Evolutionary conservation across 2,888 invertebrate species (phyloP).

Genomic region (Meandrusa payeni): DNA sequence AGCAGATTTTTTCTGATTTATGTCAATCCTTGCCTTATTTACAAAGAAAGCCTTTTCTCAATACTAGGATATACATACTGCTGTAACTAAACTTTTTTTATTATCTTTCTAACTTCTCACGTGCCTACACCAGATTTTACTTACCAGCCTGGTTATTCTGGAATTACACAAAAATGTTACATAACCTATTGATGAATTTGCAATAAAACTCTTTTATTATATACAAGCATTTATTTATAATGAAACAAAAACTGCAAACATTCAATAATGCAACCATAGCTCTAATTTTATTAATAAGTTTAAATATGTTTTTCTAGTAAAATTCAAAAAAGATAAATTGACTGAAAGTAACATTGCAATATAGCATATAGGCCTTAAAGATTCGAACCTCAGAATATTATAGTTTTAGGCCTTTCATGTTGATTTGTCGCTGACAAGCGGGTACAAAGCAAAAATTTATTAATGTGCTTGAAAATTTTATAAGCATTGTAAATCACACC

Average conservation of each 20-base stretch:
- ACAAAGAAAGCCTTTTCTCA: too few species aligned
- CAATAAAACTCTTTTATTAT: conserved; percentile 42
- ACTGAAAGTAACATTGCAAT: conserved; percentile 42
- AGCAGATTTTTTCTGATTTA: too few species aligned
- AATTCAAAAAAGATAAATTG: conserved; percentile 51
- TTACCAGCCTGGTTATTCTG: too few species aligned
- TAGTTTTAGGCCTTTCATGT: conserved; percentile 44
- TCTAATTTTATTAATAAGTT: conserved; percentile 68
- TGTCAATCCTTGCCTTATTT: too few species aligned
- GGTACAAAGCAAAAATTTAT: conserved; percentile 37
- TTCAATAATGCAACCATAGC: conserved; percentile 78
- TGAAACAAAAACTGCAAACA: conserved; percentile 78
- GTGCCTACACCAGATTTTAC: too few species aligned
- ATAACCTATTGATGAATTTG: too few species aligned
- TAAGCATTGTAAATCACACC: conserved; percentile 1
- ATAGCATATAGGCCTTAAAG: conserved; percentile 46
- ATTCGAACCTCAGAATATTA: conserved; percentile 36
- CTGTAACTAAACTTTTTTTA: too few species aligned
- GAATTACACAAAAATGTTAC: too few species aligned
- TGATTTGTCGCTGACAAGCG: conserved; percentile 46
- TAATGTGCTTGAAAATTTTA: conserved; percentile 16
- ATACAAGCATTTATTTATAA: conserved; percentile 80
- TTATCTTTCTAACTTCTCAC: too few species aligned
- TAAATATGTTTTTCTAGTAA: conserved; percentile 57
- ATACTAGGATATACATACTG: too few species aligned